These are phyloP conservation scores for Pipistrellus kuhlii DNA, from an alignment of 2,797 vertebrate genomes.

Conservation along the genomic window DNA sequence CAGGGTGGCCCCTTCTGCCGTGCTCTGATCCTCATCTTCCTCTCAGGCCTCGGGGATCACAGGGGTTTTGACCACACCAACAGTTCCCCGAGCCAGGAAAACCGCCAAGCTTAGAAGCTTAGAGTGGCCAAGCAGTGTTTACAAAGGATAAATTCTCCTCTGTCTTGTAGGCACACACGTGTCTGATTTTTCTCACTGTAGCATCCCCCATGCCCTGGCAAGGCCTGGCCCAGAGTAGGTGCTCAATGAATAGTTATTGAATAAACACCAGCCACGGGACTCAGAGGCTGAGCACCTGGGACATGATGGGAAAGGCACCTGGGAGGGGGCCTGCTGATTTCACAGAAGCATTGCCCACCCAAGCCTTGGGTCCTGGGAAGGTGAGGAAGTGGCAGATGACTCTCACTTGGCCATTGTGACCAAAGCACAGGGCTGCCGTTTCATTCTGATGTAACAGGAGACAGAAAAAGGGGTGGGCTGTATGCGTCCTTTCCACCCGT, in stretches of 20 bases:
- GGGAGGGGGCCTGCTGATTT: background rate
- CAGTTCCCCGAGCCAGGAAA: background rate
- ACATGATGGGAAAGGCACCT: background rate
- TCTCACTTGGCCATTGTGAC: background rate
- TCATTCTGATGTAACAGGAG: too few species aligned
- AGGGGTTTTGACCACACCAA: fast-evolving
- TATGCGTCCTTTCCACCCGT: fast-evolving
- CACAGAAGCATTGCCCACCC: background rate
- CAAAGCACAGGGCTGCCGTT: background rate
- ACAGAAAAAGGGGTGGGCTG: background rate
- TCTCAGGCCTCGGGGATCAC: background rate
- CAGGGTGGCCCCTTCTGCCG: slow-evolving; percentile 87
- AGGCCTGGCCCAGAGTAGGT: background rate
- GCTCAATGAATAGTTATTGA: background rate
- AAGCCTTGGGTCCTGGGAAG: background rate
- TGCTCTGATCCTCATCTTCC: background rate
- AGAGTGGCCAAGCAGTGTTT: background rate
- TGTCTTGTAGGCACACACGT: background rate
- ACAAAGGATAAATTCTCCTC: background rate
- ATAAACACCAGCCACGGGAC: background rate
- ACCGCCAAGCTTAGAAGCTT: background rate
- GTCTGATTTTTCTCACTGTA: background rate
- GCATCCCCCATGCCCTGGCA: fast-evolving
- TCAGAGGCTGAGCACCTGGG: background rate
- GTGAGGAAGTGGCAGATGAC: background rate